These are phyloP conservation scores for Cyclargus thomasi DNA, from an alignment of 1,140 invertebrate species.

Conservation along the genomic window DNA sequence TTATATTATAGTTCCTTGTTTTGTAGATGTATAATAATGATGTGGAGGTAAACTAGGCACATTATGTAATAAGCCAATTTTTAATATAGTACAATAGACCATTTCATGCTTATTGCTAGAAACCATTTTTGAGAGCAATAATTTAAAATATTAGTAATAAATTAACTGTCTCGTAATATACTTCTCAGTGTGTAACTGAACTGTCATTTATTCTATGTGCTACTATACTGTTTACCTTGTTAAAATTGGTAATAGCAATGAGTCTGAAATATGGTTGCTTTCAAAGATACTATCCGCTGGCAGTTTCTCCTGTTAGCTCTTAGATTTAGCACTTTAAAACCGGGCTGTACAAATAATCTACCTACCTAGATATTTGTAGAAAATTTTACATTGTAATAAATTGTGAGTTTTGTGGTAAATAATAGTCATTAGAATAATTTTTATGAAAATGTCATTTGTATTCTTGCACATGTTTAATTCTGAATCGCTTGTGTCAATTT, in stretches of 20 bases:
- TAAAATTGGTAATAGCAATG: constrained; percentile 61
- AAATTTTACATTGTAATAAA: constrained; percentile 64
- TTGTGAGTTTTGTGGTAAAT: constrained; percentile 58
- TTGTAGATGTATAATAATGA: constrained; percentile 50
- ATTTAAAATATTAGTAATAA: constrained; percentile 22
- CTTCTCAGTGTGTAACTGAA: neutral
- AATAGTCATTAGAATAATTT: constrained; percentile 60
- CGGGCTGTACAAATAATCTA: constrained; percentile 68
- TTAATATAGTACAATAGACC: constrained; percentile 17
- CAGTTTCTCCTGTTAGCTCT: constrained; percentile 66
- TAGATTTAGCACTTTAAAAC: constrained; percentile 68
- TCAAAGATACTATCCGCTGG: constrained; percentile 28
- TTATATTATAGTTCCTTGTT: constrained; percentile 69
- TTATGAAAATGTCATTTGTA: constrained; percentile 42
- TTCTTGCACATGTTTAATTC: constrained; percentile 26
- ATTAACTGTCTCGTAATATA: constrained; percentile 1
- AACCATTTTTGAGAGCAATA: constrained; percentile 58
- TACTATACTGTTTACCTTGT: constrained; percentile 14
- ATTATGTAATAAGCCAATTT: constrained; percentile 31
- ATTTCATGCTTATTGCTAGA: constrained; percentile 54
- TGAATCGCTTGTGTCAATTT: constrained; percentile 19
- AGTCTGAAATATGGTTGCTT: constrained; percentile 26
- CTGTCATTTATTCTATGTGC: neutral
- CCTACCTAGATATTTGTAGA: constrained; percentile 65
- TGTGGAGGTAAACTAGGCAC: constrained; percentile 18